Evolutionary conservation across 2,888 invertebrate species (phyloP).

Genomic region (Drosophila recens): DNA sequence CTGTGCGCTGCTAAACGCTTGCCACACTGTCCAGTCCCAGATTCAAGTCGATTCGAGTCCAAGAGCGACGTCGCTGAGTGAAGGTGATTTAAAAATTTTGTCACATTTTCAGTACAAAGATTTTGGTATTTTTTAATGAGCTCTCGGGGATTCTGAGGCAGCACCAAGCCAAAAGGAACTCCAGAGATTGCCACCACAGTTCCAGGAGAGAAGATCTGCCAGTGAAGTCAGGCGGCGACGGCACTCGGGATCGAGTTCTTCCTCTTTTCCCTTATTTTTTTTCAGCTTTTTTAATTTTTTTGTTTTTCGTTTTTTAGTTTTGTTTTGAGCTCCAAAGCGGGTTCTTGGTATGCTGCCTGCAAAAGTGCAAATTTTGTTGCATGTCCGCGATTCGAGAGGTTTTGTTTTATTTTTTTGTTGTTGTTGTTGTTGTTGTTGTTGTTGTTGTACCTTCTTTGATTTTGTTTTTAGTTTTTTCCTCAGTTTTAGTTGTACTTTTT

Average conservation of each 20-base stretch:
- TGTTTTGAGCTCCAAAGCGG: slow-evolving; percentile 38
- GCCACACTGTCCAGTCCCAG: slow-evolving; percentile 36
- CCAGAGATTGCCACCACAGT: slow-evolving; percentile 10
- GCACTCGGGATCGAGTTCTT: slow-evolving; percentile 30
- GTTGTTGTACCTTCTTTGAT: slow-evolving; percentile 13
- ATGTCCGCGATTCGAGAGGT: slow-evolving; percentile 44
- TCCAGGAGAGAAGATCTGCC: slow-evolving; percentile 17
- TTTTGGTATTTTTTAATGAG: slow-evolving; percentile 85
- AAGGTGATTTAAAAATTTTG: slow-evolving; percentile 84
- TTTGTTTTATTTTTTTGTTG: no score
- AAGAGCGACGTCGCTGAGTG: slow-evolving; percentile 56
- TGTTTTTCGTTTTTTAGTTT: slow-evolving; percentile 13
- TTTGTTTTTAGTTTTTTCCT: slow-evolving; percentile 36
- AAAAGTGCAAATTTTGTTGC: slow-evolving; percentile 75
- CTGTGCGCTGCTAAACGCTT: slow-evolving; percentile 27
- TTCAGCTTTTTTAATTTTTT: slow-evolving; percentile 3
- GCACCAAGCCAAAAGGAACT: slow-evolving; percentile 36
- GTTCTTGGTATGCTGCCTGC: slow-evolving; percentile 57
- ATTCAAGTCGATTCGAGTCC: slow-evolving; percentile 20
- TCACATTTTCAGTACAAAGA: slow-evolving; percentile 84
- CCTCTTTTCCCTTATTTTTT: slow-evolving; percentile 26
- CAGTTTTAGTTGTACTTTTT: slow-evolving; percentile 42
- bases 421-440: background rate
- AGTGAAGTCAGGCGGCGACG: no score
- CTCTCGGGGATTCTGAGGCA: slow-evolving; percentile 73